These are phyloP conservation scores for Eubucco bourcierii DNA, from an alignment of 2,113 vertebrate genomes.

Conservation along the genomic window DNA sequence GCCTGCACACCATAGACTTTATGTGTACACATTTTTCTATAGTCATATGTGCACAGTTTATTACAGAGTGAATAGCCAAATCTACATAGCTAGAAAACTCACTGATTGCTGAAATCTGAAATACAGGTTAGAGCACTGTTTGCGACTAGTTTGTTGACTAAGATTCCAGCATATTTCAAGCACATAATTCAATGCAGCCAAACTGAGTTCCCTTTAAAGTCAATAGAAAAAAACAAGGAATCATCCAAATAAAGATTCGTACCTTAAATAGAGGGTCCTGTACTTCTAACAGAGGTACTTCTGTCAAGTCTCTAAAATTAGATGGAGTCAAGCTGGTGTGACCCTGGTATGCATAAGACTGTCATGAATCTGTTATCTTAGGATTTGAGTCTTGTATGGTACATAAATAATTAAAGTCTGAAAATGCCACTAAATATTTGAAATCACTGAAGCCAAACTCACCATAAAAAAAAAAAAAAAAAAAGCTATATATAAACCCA, in stretches of 20 bases:
- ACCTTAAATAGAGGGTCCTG: neutral
- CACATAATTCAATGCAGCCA: neutral
- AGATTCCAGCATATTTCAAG: neutral
- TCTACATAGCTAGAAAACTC: neutral
- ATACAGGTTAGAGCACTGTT: neutral
- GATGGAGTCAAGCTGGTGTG: neutral
- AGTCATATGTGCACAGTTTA: neutral
- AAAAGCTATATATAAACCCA: neutral
- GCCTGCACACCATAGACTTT: neutral
- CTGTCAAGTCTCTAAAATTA: neutral
- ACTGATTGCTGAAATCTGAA: neutral
- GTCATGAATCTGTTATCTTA: neutral
- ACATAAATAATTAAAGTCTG: neutral
- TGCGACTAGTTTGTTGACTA: neutral
- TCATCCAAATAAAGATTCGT: neutral
- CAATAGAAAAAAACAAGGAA: neutral
- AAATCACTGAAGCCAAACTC: neutral
- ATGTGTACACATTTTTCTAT: neutral
- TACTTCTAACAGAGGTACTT: neutral
- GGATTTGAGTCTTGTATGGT: neutral
- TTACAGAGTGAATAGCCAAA: neutral
- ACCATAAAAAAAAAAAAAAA: neutral
- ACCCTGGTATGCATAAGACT: neutral
- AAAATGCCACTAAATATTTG: neutral
- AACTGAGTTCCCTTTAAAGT: neutral